Conservation (phyloP, 2,888 invertebrate genomes). For the Boloria selene region DNA sequence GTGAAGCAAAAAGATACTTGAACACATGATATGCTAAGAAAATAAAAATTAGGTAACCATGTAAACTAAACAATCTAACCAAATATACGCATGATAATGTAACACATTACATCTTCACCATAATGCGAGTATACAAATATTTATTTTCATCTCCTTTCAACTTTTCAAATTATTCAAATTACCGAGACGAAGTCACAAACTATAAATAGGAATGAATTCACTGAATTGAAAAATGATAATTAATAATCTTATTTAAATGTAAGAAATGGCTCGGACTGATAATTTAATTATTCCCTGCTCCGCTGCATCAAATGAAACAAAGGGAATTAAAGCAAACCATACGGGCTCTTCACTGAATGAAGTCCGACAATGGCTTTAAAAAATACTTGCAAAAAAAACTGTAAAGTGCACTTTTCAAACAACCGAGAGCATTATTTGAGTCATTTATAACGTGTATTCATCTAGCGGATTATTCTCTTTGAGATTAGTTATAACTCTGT, state of each 20-base stretch:
- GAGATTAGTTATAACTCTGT: too few species aligned
- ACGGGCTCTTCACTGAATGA: constrained; percentile 12
- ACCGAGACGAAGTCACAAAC: too few species aligned
- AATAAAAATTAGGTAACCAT: too few species aligned
- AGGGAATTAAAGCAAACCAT: constrained; percentile 14
- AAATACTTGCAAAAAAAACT: neutral
- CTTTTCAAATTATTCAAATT: too few species aligned
- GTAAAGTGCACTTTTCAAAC: constrained; percentile 7
- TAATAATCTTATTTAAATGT: constrained; percentile 7
- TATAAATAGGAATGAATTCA: too few species aligned
- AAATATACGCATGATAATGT: too few species aligned
- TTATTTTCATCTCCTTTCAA: too few species aligned
- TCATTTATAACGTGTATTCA: constrained; percentile 6
- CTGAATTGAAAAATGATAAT: neutral
- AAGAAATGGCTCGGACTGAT: constrained; percentile 5
- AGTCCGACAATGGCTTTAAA: constrained; percentile 8
- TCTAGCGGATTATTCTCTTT: neutral
- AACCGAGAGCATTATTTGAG: constrained; percentile 6
- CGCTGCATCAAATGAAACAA: constrained; percentile 13
- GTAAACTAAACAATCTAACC: too few species aligned
- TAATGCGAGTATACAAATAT: too few species aligned
- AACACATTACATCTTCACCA: too few species aligned
- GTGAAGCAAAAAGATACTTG: too few species aligned
- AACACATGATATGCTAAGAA: too few species aligned
- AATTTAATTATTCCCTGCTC: constrained; percentile 16